These are phyloP conservation scores for Rhogogaster chlorosoma DNA, from an alignment of 2,888 invertebrate species.

Conservation along the genomic window DNA sequence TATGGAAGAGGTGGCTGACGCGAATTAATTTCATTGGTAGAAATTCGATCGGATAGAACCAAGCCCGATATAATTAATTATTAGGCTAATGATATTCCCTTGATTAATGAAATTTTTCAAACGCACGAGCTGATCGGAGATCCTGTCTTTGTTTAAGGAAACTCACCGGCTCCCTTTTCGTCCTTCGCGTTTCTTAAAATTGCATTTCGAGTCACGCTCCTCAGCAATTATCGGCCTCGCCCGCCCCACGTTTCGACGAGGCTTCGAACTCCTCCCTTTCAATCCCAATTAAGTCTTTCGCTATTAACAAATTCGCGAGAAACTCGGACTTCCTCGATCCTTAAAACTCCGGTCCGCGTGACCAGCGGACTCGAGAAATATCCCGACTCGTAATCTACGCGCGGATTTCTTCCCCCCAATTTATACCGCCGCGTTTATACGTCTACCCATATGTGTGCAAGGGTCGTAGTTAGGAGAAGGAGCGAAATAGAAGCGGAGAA, in stretches of 20 bases:
- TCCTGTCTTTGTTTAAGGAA: slow-evolving; percentile 5
- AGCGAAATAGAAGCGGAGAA: slow-evolving; percentile 16
- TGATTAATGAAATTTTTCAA: slow-evolving; percentile 43
- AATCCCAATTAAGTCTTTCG: slow-evolving; percentile 39
- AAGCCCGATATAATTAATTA: slow-evolving; percentile 12
- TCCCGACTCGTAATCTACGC: too few species aligned
- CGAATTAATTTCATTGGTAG: neutral
- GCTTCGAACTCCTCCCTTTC: neutral
- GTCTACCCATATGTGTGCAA: slow-evolving; percentile 26
- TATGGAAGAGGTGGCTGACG: neutral
- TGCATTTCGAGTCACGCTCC: slow-evolving; percentile 45
- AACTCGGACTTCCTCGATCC: slow-evolving; percentile 38
- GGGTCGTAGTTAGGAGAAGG: slow-evolving; percentile 29
- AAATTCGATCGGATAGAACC: neutral
- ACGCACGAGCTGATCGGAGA: neutral
- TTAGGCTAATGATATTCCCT: slow-evolving; percentile 18
- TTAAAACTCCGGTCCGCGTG: neutral
- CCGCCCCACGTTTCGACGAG: neutral
- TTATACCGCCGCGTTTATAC: neutral
- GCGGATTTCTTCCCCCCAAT: too few species aligned
- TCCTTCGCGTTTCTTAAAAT: slow-evolving; percentile 9
- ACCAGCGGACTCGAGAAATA: too few species aligned
- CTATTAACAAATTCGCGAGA: slow-evolving; percentile 37
- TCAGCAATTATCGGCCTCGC: slow-evolving; percentile 31
- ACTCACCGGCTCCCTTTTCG: neutral